A percentile compares a stretch with the other conserved stretches of the same genome.
Evolutionary conservation across 2,888 invertebrate species (phyloP).

Genomic region (Lasioglossum calceatum): DNA sequence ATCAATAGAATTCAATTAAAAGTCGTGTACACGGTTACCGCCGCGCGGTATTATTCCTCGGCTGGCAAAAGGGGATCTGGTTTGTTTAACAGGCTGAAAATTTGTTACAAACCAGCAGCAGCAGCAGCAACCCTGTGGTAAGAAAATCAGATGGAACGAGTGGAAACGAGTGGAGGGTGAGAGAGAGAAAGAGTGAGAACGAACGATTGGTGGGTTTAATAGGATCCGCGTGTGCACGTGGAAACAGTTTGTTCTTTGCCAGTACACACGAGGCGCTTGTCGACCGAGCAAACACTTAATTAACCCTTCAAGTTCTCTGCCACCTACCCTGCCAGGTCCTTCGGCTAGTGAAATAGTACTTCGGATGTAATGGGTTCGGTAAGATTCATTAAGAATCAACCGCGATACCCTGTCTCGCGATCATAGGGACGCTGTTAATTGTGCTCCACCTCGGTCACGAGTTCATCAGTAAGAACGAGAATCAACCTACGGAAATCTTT

Average conservation of each 20-base stretch:
- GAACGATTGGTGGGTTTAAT: constrained; percentile 50
- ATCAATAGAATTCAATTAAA: constrained; percentile 22
- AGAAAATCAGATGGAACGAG: not conserved
- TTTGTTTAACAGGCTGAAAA: constrained; percentile 13
- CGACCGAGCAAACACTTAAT: constrained; percentile 78
- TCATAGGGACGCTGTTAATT: not conserved
- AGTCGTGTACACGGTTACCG: not conserved
- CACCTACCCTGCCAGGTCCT: constrained; percentile 4
- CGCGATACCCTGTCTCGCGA: not conserved
- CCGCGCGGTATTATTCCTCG: not conserved
- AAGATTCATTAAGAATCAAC: constrained; percentile 10
- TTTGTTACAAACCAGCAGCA: not conserved
- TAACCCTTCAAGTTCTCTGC: constrained; percentile 75
- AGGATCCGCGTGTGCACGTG: constrained; percentile 24
- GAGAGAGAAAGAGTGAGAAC: not conserved
- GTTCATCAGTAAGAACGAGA: not conserved
- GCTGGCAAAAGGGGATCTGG: not conserved
- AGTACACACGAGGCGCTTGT: constrained; percentile 71
- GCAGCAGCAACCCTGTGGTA: not conserved
- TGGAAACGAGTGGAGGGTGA: too few relatives aligned
- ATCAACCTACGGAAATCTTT: not conserved
- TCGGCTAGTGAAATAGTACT: constrained; percentile 42
- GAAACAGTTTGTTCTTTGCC: constrained; percentile 57
- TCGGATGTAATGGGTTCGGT: constrained; percentile 9
- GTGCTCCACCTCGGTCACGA: not conserved